Evolutionary conservation across 1,140 invertebrate species (phyloP).

Genomic region (Conopomorpha cramerella): DNA sequence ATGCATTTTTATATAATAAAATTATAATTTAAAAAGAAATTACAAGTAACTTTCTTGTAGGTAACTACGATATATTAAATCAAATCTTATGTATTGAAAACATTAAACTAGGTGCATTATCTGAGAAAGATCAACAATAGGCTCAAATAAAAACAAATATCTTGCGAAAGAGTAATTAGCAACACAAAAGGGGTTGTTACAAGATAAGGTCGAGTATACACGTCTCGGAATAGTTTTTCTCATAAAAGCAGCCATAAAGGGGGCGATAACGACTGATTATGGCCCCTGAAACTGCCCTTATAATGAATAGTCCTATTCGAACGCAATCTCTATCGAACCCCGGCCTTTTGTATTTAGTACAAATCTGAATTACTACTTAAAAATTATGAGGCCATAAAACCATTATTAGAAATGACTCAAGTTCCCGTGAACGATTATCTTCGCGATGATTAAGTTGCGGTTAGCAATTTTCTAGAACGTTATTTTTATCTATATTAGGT

Average conservation of each 20-base stretch:
- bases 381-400: not conserved
- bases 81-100: too few relatives aligned
- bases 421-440: too few relatives aligned
- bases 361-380: not conserved
- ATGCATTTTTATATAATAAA: too few relatives aligned
- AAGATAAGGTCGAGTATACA: constrained; percentile 31
- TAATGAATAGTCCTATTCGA: constrained; percentile 59
- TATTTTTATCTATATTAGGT: too few relatives aligned
- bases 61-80: too few relatives aligned
- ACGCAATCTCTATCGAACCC: too few relatives aligned
- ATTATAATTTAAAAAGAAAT: too few relatives aligned
- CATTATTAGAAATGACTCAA: not conserved
- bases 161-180: constrained; percentile 23
- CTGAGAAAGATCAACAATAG: not conserved
- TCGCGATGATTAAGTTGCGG: too few relatives aligned
- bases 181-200: constrained; percentile 27
- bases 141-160: constrained; percentile 1
- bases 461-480: too few relatives aligned
- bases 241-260: constrained; percentile 56
- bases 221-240: constrained; percentile 48
- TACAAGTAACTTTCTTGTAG: too few relatives aligned
- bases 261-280: constrained; percentile 54
- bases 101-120: too few relatives aligned
- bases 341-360: constrained; percentile 14
- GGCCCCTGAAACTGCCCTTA: constrained; percentile 40